Percentiles rank a stretch among this genome's conserved stretches.
These are phyloP conservation scores for Orycteropus afer DNA, from an alignment of 2,113 vertebrate species.

Conservation along the genomic window DNA sequence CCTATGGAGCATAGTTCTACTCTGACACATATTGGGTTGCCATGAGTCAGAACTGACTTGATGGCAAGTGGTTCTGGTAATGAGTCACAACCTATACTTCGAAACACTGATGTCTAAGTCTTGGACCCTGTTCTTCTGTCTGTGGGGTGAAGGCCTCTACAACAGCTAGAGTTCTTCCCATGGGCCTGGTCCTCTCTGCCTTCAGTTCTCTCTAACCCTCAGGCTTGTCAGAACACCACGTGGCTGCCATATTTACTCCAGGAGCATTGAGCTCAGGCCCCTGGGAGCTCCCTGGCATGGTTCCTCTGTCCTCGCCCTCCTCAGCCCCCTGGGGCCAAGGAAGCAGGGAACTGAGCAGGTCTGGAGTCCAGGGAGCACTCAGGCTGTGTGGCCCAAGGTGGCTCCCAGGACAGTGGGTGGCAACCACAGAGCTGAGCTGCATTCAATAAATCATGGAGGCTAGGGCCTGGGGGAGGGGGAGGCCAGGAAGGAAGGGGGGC, in stretches of 20 bases:
- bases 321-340: neutral
- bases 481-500: neutral
- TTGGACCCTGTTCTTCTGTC: neutral
- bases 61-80: neutral
- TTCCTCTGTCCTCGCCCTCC: neutral
- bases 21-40: neutral
- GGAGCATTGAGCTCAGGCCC: neutral
- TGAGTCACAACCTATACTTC: neutral
- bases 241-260: neutral
- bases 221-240: neutral
- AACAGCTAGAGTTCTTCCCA: neutral
- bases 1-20: neutral
- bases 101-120: neutral
- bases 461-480: slow-evolving; percentile 62
- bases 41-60: neutral
- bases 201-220: neutral
- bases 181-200: neutral
- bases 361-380: neutral
- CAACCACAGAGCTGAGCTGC: slow-evolving; percentile 78
- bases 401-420: slow-evolving; percentile 74
- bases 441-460: slow-evolving; percentile 84
- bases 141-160: neutral
- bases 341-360: slow-evolving; percentile 37
- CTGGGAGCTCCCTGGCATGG: neutral
- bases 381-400: slow-evolving; percentile 28